Evolutionary conservation across 2,888 invertebrate species (phyloP).

Genomic region (Phytoseiulus persimilis): DNA sequence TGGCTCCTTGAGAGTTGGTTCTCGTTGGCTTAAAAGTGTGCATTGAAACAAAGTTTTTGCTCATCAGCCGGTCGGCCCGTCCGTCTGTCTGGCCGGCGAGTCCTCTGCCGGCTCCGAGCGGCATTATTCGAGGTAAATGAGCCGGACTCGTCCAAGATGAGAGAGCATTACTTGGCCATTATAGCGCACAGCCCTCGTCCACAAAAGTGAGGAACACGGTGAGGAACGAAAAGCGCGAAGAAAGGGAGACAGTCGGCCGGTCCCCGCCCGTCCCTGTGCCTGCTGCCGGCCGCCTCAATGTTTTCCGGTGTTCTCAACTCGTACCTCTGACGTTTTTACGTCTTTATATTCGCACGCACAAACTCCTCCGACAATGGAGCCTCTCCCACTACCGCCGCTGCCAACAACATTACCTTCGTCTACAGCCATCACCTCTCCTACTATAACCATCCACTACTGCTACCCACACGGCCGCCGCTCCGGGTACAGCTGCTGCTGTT

Average conservation of each 20-base stretch:
- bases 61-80: not conserved
- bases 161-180: constrained; percentile 5
- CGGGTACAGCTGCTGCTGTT: not conserved
- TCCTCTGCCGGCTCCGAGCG: not conserved
- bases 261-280: not conserved
- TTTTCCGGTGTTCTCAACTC: not conserved
- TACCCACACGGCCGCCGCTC: not conserved
- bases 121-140: constrained; percentile 38
- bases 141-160: constrained; percentile 11
- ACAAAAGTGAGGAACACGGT: not conserved
- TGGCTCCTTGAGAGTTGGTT: not conserved
- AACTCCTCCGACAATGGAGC: not conserved
- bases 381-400: not conserved
- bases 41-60: not conserved
- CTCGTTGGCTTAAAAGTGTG: constrained; percentile 5
- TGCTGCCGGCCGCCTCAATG: not conserved
- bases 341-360: not conserved
- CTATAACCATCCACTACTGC: not conserved
- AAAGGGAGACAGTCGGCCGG: not conserved
- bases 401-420: not conserved
- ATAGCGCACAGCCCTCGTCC: not conserved
- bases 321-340: not conserved
- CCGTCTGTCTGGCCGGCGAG: not conserved
- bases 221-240: not conserved
- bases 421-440: not conserved